Evolutionary conservation across 2,113 vertebrate genomes (phyloP).

Genomic region (Stegostoma tigrinum): DNA sequence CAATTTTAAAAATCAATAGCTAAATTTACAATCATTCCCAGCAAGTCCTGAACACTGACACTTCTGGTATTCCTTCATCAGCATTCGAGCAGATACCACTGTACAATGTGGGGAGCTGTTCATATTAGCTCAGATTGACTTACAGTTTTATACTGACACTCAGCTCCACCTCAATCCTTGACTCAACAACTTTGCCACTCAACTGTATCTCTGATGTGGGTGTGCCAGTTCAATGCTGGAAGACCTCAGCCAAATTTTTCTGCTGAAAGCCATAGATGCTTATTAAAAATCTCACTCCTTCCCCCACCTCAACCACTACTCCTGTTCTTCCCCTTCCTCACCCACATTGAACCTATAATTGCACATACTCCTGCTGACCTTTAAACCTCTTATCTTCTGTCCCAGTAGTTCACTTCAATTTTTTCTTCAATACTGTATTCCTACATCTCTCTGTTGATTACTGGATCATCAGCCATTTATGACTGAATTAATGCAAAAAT

Average conservation of each 20-base stretch:
- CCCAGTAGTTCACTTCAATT: neutral
- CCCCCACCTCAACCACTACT: neutral
- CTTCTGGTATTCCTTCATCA: neutral
- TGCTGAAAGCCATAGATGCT: too few species aligned
- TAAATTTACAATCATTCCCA: neutral
- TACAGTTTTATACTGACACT: neutral
- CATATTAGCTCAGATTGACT: neutral
- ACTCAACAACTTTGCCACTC: neutral
- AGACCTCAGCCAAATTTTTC: neutral
- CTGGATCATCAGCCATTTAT: neutral
- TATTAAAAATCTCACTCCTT: neutral
- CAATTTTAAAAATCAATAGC: neutral
- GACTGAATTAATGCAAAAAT: neutral
- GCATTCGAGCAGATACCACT: neutral
- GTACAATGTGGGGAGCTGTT: neutral
- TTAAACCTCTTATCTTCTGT: neutral
- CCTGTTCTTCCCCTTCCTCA: neutral
- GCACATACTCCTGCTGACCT: neutral
- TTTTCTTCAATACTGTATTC: neutral
- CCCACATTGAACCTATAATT: neutral
- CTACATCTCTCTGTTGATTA: neutral
- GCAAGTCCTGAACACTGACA: neutral
- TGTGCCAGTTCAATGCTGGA: neutral
- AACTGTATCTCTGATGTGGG: neutral
- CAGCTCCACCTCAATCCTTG: neutral